Conservation (phyloP, 2,888 invertebrate species). For the Cryptocheilus praepositus region DNA sequence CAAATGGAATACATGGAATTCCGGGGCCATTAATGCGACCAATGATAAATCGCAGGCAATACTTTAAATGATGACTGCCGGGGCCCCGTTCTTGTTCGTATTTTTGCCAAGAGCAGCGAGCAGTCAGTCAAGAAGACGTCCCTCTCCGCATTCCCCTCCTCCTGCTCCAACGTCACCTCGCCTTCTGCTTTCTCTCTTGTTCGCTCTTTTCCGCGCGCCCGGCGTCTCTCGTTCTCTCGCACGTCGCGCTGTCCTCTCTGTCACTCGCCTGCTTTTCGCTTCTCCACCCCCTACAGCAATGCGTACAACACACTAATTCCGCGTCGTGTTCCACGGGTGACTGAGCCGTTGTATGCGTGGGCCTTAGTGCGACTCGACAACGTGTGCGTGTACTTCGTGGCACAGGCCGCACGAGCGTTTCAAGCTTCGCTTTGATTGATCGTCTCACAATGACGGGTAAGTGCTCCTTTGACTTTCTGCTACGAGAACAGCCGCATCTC, state of each 20-base stretch:
- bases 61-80: constrained; percentile 69
- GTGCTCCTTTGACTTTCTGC: constrained; percentile 49
- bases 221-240: constrained; percentile 20
- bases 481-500: constrained; percentile 25
- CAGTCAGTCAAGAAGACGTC: constrained; percentile 56
- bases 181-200: constrained; percentile 6
- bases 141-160: constrained; percentile 2
- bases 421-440: constrained; percentile 53
- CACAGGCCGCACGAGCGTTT: constrained; percentile 24
- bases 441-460: constrained; percentile 55
- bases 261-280: constrained; percentile 12
- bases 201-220: not conserved
- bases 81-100: constrained; percentile 61
- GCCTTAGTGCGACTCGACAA: not conserved
- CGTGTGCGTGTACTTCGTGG: constrained; percentile 28
- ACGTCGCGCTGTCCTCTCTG: constrained; percentile 2
- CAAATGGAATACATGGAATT: constrained; percentile 71
- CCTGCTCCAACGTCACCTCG: constrained; percentile 1
- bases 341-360: constrained; percentile 2
- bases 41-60: constrained; percentile 69
- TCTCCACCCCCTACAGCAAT: constrained; percentile 15
- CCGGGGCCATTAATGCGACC: constrained; percentile 67
- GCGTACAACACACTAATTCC: constrained; percentile 47
- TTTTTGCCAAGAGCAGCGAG: constrained; percentile 58
- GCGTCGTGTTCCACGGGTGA: constrained; percentile 36